Percentiles rank a stretch among this genome's conserved stretches.
These are phyloP conservation scores for Copsychus sechellarum DNA, from an alignment of 2,113 vertebrate species.

Conservation along the genomic window DNA sequence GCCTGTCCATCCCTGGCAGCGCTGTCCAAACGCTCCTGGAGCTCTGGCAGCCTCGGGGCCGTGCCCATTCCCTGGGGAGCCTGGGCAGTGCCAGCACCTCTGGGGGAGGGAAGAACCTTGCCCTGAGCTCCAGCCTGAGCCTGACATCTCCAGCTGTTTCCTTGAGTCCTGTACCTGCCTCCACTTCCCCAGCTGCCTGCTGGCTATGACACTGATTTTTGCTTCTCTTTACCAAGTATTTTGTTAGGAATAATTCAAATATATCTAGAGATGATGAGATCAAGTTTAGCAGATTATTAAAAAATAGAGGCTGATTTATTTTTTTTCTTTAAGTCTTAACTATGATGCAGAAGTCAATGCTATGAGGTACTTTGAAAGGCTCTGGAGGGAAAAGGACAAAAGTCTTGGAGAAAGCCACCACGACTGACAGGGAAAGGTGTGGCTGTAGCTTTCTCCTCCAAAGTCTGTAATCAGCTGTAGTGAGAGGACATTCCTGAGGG, in stretches of 20 bases:
- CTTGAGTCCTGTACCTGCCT: background rate
- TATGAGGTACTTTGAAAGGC: background rate
- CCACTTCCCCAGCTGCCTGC: background rate
- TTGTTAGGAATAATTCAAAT: background rate
- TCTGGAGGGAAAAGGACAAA: background rate
- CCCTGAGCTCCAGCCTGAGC: accelerated
- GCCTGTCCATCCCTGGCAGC: background rate
- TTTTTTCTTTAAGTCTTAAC: background rate
- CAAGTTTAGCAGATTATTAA: background rate
- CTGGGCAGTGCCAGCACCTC: background rate
- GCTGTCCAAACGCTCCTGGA: background rate
- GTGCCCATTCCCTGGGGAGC: background rate
- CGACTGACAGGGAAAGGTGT: background rate
- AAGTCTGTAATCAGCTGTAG: background rate
- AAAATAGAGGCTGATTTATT: background rate
- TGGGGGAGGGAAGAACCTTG: background rate
- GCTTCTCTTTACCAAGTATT: background rate
- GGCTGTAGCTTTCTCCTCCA: background rate
- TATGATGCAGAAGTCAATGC: background rate
- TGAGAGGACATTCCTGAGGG: background rate
- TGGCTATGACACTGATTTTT: background rate
- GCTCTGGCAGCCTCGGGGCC: background rate
- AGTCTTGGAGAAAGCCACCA: background rate
- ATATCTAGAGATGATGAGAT: background rate
- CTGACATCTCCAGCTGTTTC: accelerated